A percentile compares a stretch with the other conserved stretches of the same genome.
phyloP scores from a whole-genome alignment of 2,888 invertebrate genomes.

The Eristalinus aeneus region DNA sequence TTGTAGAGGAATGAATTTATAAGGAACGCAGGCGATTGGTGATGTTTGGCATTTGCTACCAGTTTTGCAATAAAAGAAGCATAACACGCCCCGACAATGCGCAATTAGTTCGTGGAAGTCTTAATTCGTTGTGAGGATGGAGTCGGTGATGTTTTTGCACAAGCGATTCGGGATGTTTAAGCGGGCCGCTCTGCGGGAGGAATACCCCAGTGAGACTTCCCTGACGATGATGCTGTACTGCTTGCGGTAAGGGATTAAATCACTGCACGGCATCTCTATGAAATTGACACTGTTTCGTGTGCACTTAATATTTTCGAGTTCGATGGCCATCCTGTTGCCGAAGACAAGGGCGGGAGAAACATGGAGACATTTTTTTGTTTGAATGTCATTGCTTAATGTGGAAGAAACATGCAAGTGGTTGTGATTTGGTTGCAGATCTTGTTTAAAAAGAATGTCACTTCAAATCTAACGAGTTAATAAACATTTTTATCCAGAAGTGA shows the following conservation, averaged over 20 bases:
- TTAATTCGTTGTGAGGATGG: conserved; percentile 33
- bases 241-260: conserved; percentile 33
- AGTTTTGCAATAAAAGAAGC: conserved; percentile 47
- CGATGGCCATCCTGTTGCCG: no score
- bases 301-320: no score
- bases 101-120: conserved; percentile 50
- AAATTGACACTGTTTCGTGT: no score
- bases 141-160: not conserved
- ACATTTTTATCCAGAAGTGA: no score
- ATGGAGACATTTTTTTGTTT: no score
- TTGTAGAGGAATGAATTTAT: conserved; percentile 56
- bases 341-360: no score
- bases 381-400: no score
- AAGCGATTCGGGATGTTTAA: conserved; percentile 13
- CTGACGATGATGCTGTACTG: not conserved
- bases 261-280: no score
- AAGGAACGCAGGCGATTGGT: conserved; percentile 42
- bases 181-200: conserved; percentile 28
- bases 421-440: no score
- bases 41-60: conserved; percentile 34
- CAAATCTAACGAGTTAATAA: no score
- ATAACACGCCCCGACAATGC: not conserved
- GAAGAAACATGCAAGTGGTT: no score
- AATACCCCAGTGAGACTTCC: conserved; percentile 28
- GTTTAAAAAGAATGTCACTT: no score